A percentile compares a stretch with the other conserved stretches of the same genome.
Evolutionary conservation across 92 coral and sea anemone species (phyloP).

Genomic region (Epizoanthus rinbou): DNA sequence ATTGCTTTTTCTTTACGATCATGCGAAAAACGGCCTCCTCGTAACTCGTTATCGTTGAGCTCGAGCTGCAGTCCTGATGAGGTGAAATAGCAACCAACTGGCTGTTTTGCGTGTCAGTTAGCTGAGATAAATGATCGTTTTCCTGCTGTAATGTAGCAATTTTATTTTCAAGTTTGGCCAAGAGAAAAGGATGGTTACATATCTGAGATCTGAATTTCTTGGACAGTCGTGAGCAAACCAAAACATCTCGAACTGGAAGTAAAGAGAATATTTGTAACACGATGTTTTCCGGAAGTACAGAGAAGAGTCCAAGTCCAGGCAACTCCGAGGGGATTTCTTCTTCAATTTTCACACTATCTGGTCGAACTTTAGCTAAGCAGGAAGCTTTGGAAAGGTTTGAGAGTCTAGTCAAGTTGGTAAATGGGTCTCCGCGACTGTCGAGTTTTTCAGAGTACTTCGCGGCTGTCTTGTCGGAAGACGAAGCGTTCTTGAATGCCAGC

Average conservation of each 20-base stretch:
- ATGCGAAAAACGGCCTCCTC: too few species aligned
- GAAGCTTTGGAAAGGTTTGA: neutral
- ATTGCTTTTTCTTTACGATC: too few species aligned
- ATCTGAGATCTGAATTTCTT: neutral
- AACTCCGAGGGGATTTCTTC: neutral
- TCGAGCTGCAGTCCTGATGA: too few species aligned
- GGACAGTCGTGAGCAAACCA: neutral
- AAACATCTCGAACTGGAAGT: neutral
- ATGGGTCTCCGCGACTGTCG: constrained; percentile 3
- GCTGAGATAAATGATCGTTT: too few species aligned
- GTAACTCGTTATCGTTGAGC: too few species aligned
- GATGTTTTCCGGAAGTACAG: neutral
- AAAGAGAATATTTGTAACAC: neutral
- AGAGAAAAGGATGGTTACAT: neutral
- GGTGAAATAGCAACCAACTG: too few species aligned
- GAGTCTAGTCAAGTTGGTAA: neutral
- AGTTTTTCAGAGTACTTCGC: neutral
- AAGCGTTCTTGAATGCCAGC: neutral
- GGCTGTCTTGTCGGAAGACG: neutral
- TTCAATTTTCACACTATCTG: neutral
- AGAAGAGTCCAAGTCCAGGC: neutral
- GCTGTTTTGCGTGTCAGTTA: too few species aligned
- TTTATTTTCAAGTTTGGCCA: too few species aligned
- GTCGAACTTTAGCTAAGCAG: neutral
- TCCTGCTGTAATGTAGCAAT: too few species aligned